Evolutionary conservation across 2,113 vertebrate genomes (phyloP).

Genomic region (Tyto alba): DNA sequence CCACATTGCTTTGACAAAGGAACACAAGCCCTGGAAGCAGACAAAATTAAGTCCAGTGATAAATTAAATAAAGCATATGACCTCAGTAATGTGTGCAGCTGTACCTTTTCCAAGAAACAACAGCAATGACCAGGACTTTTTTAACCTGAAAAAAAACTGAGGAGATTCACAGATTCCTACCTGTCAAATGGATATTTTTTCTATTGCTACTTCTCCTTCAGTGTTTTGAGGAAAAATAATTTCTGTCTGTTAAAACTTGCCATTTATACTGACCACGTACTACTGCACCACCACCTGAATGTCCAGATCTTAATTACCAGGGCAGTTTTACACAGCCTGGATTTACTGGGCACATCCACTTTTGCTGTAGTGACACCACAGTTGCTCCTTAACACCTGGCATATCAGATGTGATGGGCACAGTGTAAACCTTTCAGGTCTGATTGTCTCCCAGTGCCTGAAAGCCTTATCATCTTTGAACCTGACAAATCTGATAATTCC

Average conservation of each 20-base stretch:
- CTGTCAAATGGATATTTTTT: not conserved
- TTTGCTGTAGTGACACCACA: not conserved
- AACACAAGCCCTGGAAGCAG: not conserved
- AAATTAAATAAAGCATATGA: not conserved
- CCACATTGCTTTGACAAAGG: not conserved
- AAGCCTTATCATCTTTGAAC: not conserved
- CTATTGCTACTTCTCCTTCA: not conserved
- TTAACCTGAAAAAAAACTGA: not conserved
- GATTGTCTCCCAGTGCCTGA: not conserved
- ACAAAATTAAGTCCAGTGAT: not conserved
- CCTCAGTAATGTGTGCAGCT: not conserved
- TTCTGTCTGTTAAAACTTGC: not conserved
- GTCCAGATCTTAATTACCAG: not conserved
- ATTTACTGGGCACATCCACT: not conserved
- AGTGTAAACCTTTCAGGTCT: not conserved
- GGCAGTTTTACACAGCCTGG: not conserved
- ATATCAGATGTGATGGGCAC: not conserved
- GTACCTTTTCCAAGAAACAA: not conserved
- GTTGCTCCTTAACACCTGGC: not conserved
- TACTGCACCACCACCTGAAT: not conserved
- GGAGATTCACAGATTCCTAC: not conserved
- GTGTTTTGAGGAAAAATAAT: not conserved
- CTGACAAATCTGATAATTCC: not conserved
- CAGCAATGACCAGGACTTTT: not conserved
- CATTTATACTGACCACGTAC: not conserved